phyloP scores from a whole-genome alignment of 2,113 vertebrate species.

The Oryzias woworae region DNA sequence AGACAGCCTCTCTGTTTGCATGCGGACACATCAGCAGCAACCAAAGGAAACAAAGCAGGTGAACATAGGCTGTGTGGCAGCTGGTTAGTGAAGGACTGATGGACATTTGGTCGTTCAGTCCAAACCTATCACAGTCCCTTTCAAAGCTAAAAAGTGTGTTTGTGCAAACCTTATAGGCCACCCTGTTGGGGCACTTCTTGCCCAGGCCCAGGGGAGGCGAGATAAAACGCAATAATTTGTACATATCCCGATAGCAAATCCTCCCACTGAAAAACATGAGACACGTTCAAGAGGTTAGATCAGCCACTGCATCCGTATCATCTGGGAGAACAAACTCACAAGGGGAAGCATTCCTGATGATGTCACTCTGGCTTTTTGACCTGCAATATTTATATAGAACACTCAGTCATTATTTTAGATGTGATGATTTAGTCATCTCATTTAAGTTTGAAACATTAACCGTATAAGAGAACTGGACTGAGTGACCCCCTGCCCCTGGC shows the following conservation, averaged over 20 bases:
- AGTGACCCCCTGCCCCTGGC: no score
- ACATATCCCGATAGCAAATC: constrained; percentile 97
- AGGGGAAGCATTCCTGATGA: no score
- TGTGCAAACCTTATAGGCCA: constrained; percentile 98
- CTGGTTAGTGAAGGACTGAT: constrained; percentile 64
- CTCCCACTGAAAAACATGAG: constrained; percentile 90
- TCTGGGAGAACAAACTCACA: background rate
- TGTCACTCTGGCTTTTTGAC: no score
- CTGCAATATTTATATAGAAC: no score
- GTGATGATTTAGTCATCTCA: no score
- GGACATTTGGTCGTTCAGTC: constrained; percentile 51
- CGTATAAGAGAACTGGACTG: no score
- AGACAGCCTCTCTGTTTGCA: constrained; percentile 45
- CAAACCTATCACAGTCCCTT: constrained; percentile 54
- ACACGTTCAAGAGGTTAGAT: constrained; percentile 60
- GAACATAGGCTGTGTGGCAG: constrained; percentile 65
- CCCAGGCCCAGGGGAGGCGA: constrained; percentile 96
- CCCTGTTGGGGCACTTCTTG: constrained; percentile 95
- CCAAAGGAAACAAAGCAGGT: constrained; percentile 64
- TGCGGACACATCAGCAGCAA: constrained; percentile 59
- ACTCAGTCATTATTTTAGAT: no score
- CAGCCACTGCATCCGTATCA: constrained; percentile 12
- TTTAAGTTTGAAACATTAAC: no score
- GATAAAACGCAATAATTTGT: constrained; percentile 96
- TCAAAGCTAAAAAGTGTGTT: constrained; percentile 64